Conservation (phyloP, 2,113 vertebrate species). For the Bungarus multicinctus region DNA sequence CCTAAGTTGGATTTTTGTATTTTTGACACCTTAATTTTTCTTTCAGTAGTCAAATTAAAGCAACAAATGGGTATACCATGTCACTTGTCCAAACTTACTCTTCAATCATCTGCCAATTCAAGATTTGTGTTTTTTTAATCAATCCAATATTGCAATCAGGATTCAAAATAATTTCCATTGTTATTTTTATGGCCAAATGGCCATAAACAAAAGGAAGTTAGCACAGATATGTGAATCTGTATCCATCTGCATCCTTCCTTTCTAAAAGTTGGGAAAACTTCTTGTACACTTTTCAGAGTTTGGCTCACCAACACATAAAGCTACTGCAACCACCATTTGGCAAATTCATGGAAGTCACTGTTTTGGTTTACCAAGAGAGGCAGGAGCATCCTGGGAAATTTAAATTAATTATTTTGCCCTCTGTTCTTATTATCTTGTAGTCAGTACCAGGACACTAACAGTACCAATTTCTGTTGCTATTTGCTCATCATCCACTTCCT, state of each 20-base stretch:
- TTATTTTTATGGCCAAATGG: neutral
- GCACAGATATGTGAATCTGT: neutral
- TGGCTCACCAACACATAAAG: neutral
- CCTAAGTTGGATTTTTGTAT: neutral
- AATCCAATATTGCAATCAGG: neutral
- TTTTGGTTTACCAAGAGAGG: neutral
- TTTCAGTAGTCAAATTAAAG: neutral
- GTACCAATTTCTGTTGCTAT: neutral
- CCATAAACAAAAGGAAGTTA: neutral
- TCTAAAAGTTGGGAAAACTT: neutral
- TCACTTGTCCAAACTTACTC: neutral
- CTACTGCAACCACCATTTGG: neutral
- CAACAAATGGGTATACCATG: neutral
- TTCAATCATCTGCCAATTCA: neutral
- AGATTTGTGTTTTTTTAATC: neutral
- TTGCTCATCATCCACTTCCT: neutral
- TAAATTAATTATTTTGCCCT: neutral
- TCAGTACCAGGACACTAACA: neutral
- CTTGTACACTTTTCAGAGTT: neutral
- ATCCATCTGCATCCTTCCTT: neutral
- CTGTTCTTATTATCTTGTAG: neutral
- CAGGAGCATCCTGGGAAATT: neutral
- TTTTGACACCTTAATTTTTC: neutral
- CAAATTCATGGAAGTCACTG: neutral
- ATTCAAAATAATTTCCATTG: neutral